Evolutionary conservation across 2,113 vertebrate species (phyloP).

Genomic region (Vulpes vulpes): DNA sequence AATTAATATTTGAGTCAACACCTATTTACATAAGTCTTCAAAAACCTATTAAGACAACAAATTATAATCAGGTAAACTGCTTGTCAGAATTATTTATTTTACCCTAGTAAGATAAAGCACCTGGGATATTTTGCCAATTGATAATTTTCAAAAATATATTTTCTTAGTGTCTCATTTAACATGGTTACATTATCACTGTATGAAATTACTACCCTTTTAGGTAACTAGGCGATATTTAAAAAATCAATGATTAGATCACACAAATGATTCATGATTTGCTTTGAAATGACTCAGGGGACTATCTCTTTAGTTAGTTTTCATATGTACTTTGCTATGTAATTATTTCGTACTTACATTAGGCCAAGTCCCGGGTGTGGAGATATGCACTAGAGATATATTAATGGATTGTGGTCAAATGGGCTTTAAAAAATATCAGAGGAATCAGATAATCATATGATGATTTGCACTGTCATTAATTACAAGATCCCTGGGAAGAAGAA

Average conservation of each 20-base stretch:
- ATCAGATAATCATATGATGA: background rate
- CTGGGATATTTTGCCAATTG: background rate
- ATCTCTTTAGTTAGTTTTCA: background rate
- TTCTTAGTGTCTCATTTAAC: background rate
- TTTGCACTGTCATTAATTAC: background rate
- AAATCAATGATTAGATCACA: background rate
- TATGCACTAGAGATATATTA: background rate
- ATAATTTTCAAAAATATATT: constrained; percentile 1
- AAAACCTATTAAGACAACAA: constrained; percentile 46
- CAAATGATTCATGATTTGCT: background rate
- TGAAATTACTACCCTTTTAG: background rate
- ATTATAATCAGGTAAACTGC: background rate
- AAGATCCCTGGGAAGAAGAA: background rate
- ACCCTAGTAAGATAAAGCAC: background rate
- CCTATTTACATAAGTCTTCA: constrained; percentile 43
- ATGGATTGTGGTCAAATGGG: background rate
- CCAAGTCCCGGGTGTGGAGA: background rate
- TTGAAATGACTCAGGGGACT: constrained; percentile 6
- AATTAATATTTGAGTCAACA: constrained; percentile 25
- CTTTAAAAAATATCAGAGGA: background rate
- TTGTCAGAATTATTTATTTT: constrained; percentile 48
- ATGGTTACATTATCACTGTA: background rate
- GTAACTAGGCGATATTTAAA: background rate
- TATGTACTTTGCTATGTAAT: background rate
- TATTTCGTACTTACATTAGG: background rate